phyloP scores from a whole-genome alignment of 1,140 invertebrate genomes.

The Drosophila dunni region DNA sequence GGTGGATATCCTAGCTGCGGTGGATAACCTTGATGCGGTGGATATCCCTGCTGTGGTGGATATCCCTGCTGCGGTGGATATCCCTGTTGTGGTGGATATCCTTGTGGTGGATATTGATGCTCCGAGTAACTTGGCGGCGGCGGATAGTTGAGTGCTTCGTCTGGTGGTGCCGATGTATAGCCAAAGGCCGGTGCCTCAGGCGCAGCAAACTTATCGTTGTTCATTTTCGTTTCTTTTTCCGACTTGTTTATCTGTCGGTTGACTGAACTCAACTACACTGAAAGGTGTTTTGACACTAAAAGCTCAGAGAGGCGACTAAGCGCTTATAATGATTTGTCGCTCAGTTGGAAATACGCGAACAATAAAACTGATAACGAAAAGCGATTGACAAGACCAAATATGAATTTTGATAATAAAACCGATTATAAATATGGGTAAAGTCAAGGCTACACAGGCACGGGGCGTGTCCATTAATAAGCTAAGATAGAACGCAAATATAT shows the following conservation, averaged over 20 bases:
- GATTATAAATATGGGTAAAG: neutral
- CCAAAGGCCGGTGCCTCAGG: constrained; percentile 15
- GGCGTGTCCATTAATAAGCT: neutral
- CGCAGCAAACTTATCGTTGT: constrained; percentile 19
- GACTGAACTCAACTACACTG: neutral
- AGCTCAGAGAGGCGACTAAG: neutral
- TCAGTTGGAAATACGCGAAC: neutral
- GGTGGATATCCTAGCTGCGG: constrained; percentile 13
- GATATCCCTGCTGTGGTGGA: constrained; percentile 4
- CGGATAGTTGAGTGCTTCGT: constrained; percentile 9
- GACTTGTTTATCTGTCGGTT: neutral
- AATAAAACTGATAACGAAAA: constrained; percentile 22
- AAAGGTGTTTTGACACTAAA: constrained; percentile 9
- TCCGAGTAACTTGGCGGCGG: neutral
- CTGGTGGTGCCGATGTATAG: constrained; percentile 11
- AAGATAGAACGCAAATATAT: constrained; percentile 8
- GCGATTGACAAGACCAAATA: neutral
- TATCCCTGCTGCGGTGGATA: constrained; percentile 4
- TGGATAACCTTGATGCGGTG: constrained; percentile 1
- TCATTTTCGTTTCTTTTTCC: constrained; percentile 17
- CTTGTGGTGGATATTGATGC: constrained; percentile 29
- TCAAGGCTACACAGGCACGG: neutral
- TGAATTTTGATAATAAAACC: neutral
- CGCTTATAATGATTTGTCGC: neutral
- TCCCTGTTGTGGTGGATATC: constrained; percentile 3